These are phyloP conservation scores for Gavialis gangeticus DNA, from an alignment of 2,113 vertebrate genomes.

Conservation along the genomic window DNA sequence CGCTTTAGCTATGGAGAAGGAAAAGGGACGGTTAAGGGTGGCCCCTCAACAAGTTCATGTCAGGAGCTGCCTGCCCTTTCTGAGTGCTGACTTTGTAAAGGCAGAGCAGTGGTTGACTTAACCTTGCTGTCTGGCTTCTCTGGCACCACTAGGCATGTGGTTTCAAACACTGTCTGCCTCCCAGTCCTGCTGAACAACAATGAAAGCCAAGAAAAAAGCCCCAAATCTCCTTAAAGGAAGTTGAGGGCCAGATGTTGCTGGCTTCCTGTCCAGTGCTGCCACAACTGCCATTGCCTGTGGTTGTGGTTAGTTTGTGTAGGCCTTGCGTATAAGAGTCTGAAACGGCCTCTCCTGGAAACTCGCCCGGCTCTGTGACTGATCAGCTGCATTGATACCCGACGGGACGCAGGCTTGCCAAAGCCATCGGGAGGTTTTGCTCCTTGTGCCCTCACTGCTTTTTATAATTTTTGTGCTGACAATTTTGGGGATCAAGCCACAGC, in stretches of 20 bases:
- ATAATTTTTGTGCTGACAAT: background rate
- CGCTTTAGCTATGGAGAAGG: background rate
- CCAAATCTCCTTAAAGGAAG: constrained; percentile 59
- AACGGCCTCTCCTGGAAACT: constrained; percentile 61
- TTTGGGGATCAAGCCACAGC: background rate
- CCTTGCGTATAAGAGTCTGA: constrained; percentile 66
- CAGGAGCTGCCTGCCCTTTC: background rate
- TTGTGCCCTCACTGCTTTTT: background rate
- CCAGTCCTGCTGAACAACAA: background rate
- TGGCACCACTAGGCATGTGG: constrained; percentile 39
- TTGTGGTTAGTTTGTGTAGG: constrained; percentile 77
- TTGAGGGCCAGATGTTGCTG: constrained; percentile 72
- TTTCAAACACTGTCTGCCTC: constrained; percentile 65
- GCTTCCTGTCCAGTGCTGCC: constrained; percentile 67
- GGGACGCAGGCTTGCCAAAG: constrained; percentile 23
- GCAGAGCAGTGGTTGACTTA: background rate
- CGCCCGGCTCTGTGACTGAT: constrained; percentile 12
- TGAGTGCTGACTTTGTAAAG: rapidly evolving
- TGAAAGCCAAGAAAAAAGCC: background rate
- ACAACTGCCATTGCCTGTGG: constrained; percentile 68
- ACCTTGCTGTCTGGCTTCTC: constrained; percentile 21
- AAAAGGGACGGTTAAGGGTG: background rate
- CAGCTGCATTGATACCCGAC: constrained; percentile 39
- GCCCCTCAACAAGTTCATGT: rapidly evolving
- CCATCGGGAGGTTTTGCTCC: background rate